Evolutionary conservation across 1,140 invertebrate genomes (phyloP).

Genomic region (Onthophagus taurus): DNA sequence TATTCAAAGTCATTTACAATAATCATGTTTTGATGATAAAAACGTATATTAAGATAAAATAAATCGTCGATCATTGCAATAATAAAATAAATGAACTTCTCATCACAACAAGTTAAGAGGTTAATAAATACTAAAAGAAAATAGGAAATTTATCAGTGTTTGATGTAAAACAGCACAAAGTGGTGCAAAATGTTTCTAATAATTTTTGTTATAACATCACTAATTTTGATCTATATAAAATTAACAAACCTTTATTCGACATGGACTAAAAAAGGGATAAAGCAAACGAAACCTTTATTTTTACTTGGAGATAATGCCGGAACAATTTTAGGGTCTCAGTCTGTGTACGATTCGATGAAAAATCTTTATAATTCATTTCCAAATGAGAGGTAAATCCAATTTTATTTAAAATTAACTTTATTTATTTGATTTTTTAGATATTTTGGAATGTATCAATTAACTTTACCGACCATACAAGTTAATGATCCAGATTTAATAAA

Average conservation of each 20-base stretch:
- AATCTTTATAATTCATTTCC: conserved; percentile 8
- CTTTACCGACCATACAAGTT: conserved; percentile 42
- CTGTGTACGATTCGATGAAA: conserved; percentile 1
- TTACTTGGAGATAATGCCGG: neutral
- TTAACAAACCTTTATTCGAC: neutral
- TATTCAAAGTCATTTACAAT: too few species aligned
- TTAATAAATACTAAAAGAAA: too few species aligned
- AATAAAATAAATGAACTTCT: too few species aligned
- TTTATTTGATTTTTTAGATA: too few species aligned
- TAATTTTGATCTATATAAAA: neutral
- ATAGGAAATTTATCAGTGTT: too few species aligned
- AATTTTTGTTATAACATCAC: neutral
- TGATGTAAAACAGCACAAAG: too few species aligned
- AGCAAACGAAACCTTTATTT: neutral
- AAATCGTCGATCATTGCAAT: too few species aligned
- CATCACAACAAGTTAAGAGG: too few species aligned
- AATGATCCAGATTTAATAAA: conserved; percentile 45
- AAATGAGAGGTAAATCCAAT: conserved; percentile 12
- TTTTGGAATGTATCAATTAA: conserved; percentile 42
- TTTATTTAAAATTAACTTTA: too few species aligned
- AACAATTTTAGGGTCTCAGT: conserved; percentile 7
- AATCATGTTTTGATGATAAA: too few species aligned
- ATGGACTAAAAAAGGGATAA: conserved; percentile 1
- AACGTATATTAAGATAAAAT: too few species aligned
- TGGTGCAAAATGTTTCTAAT: too few species aligned